Base-by-base conservation (phyloP, 2,797 vertebrate species). In the Ctenopoma multispine region DNA sequence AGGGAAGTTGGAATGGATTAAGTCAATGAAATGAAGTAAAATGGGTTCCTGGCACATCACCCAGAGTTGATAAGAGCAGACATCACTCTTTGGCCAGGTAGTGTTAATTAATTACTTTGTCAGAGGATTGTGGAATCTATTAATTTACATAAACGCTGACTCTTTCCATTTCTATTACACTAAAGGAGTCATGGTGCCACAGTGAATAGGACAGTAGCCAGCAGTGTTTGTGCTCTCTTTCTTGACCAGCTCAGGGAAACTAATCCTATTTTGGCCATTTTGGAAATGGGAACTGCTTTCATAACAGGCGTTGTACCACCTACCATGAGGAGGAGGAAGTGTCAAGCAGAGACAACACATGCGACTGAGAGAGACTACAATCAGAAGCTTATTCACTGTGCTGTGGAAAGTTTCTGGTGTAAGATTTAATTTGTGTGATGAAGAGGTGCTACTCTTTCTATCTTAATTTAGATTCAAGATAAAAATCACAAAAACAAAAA, bases 271-370 rank as follows among this genome's bases (percentile, higher is more conserved):
- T 80, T 69, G 65, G 69, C 76, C 54, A 31, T 69, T 68, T 84
- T 85, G 74, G 73, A 86, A 87, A 82, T 73, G 60, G 79, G 83
- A 84, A 41, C 63, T 67, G 77, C 76, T 88, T 90, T 87, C 84
- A 81, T 87, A 88, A 92, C 89, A 90, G 87, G 81, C 77, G 48
- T 88, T 88, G 78, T 63, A 79, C 86, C 83, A 86, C 77, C 81
- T 82, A 83, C 83, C 83, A 72, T 62, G 87, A 84, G 81, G 80
- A 64, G 84, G 86, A 88, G 91, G 90, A 92, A 89, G 85, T 93
- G 82, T 93, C 91, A 90, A 90, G 87, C 90, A 86, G 92, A 80
- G 91, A 89, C 74, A 90, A 80, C 89, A 88, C 91, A 89, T 94
- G 88, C n/a, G 69, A 88, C 81, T 64, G 75, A 77, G 78, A 86